Evolutionary conservation across 2,888 invertebrate genomes (phyloP), one percentile per base, ranked within the genome.

Genomic region (Cheilosia grossa): DNA sequence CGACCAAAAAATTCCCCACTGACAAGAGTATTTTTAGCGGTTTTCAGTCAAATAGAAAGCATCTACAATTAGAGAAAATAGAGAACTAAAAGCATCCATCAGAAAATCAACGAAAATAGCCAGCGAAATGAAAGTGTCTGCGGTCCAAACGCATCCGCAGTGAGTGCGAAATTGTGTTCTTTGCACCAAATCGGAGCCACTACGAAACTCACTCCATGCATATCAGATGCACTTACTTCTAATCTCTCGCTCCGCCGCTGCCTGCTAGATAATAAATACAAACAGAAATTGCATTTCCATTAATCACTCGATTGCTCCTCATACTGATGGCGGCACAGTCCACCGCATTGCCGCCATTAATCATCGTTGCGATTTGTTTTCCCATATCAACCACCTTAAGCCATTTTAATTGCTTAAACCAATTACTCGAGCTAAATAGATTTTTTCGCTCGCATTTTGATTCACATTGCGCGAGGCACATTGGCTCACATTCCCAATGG

Each of bases 251-350:
- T 61, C 47, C n/a, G 30, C 47, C n/a, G 40, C 54, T 42, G 40
- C 10, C 17, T 53, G 51, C 66, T 44, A 40, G 33, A 47, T 64
- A 54, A 72, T 47, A 54, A 37, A 59, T 67, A 42, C 33, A 51
- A 30, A 77, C 37, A 17, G n/a, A 37, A 56, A 79, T 79, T 73
- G 53, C 66, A 61, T 78, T 72, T 67, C 58, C 73, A 83, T 79
- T 54, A 67, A 79, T 79, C 82, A 83, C 63, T 58, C 37, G 37
- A 63, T 73, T 58, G 53, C 58, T 42, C 63, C 37, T 67, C 30
- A 30, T 24, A 24, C 44, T 19, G n/a, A 3, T n/a, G n/a, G 9
- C 19, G 63, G 70, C 30, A 44, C 56, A 37, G 40, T 59, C 30
- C 13, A 37, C 37, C 37, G 13, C 37, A 37, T 44, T 58, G 21